Conservation (phyloP, 2,113 vertebrate genomes). For the Polypterus bichir region DNA sequence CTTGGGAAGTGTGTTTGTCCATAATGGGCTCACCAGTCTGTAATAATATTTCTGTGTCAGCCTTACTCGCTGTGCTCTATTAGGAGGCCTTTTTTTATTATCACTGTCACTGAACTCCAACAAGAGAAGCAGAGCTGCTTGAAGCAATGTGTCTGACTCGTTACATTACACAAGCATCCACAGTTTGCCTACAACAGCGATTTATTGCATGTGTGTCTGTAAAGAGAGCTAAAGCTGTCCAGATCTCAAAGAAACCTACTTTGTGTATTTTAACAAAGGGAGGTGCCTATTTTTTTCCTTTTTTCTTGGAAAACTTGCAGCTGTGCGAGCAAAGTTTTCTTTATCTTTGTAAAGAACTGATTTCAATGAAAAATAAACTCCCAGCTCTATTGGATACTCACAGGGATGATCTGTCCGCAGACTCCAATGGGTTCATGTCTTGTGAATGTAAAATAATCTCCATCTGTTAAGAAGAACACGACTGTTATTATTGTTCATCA, state of each 20-base stretch:
- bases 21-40: no score
- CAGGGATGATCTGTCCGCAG: constrained; percentile 97
- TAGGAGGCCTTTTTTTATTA: no score
- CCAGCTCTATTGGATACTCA: constrained; percentile 58
- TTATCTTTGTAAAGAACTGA: constrained; percentile 41
- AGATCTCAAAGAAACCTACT: constrained; percentile 34
- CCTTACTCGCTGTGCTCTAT: no score
- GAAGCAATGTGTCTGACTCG: no score
- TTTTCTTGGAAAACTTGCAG: constrained; percentile 53
- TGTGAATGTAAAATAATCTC: constrained; percentile 94
- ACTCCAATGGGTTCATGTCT: constrained; percentile 94
- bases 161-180: no score
- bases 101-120: no score
- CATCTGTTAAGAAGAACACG: constrained; percentile 67
- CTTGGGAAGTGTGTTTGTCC: no score
- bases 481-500: constrained; percentile 33
- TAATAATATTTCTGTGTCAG: no score
- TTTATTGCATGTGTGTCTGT: no score
- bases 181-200: no score
- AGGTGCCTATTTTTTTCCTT: constrained; percentile 30
- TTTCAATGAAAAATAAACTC: constrained; percentile 54
- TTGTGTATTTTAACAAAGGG: constrained; percentile 60
- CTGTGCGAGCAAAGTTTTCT: constrained; percentile 39
- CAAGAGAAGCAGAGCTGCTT: no score
- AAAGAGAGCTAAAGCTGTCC: no score